Evolutionary conservation across 2,797 vertebrate species (phyloP), one percentile per base, ranked within the genome.

Genomic region (Acomys russatus): DNA sequence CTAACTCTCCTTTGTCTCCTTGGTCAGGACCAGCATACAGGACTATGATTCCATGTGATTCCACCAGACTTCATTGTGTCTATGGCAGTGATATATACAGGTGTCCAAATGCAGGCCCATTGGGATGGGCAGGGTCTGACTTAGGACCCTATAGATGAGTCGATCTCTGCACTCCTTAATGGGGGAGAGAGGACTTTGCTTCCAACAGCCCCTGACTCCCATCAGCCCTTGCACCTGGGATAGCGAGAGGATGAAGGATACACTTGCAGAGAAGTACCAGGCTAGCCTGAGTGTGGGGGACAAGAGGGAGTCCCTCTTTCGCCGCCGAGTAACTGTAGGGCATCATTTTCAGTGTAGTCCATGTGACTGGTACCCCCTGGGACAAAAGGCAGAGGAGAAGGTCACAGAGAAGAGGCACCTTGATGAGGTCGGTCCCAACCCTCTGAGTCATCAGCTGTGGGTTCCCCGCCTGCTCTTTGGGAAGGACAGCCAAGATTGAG

Each of bases 371-470:
- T 4, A 7, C 11, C 61, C 66, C 78, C 78, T 84, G 71, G 73
- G 73, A 66, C 49, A 44, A 10, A 85, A 92, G 54, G 44, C 38
- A 59, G 61, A 90, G 44, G 44, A 86, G 51, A 54, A 54, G 68
- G 73, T 93, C 44, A 49, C 22, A 84, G 84, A 94, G 73, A 88
- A 77, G 71, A 92, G 59, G 20, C 68, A 70, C 51, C 51, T 71
- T 88, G 38, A 17, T 30, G 44, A 92, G 56, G 33, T 76, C 49
- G 23, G 74, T n/a, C 66, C 33, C 28, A 66, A 25, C 66, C 70
- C 80, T 92, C 66, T 95, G 95, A 97, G 80, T 96, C 94, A 96
- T 44, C 38, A 61, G 83, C 56, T 97, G 85, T 71, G 61, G 88
- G 84, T 56, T 96, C 78, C 61, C 92, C 92, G 90, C 91, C 59